Evolutionary conservation across 2,888 invertebrate genomes (phyloP), one percentile per base, ranked within the genome.

Genomic region (Agrilus cyanescens): DNA sequence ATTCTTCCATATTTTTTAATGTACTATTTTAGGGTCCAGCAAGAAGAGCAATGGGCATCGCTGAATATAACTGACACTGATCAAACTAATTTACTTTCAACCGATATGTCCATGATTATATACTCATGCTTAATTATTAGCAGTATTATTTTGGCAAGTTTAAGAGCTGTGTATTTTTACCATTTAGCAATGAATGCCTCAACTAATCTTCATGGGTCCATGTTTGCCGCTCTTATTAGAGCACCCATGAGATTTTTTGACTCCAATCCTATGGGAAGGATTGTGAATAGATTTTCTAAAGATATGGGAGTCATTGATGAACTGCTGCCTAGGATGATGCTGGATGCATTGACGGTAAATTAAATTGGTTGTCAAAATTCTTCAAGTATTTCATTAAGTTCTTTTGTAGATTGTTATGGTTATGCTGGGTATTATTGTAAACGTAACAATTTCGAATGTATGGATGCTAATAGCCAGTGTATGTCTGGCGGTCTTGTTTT

Each of bases 171-270:
- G 50, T 69, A 79, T 54, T 85, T 33, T 10, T 33, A 33, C 63
- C 74, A 74, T 53, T 71, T 81, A n/a, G 85, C 83, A 63, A 81
- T 85, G 74, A 75, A 73, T 12, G 76, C 88, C 0, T 85, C 87
- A 0, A 73, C 75, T 45, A 76, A 73, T 43, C 72, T 93, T 2
- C 91, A 93, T 62, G 78, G 84, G 55, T 71, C 69, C n/a, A 90
- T 91, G 88, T 90, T 91, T 63, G 67, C 73, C 34, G 76, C 81
- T 39, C 75, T 91, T 56, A 69, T 89, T 5, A 70, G 79, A 47
- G 77, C 86, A 0, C 80, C 81, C 0, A 83, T 89, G 74, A 66
- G 77, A 12, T 93, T 93, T 70, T 91, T 91, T 59, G 85, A 90
- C 54, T 75, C 71, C 0, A 91, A 90, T 67, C 82, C 89, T 1